These are phyloP conservation scores for Drosophila sp. DNA, from an alignment of 1,140 invertebrate genomes.

Conservation along the genomic window DNA sequence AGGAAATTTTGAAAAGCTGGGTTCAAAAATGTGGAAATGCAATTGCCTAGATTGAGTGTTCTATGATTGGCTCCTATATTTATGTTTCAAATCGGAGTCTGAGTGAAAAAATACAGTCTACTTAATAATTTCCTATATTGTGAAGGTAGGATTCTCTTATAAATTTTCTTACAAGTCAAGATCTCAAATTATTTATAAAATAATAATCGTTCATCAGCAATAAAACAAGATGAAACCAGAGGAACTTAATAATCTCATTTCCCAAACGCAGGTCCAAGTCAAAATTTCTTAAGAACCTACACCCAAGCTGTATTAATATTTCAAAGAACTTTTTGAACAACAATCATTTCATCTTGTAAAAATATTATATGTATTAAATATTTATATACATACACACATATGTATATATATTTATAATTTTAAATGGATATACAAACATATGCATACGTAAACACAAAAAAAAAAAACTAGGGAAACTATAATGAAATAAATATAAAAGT, in stretches of 20 bases:
- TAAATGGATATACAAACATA: not conserved
- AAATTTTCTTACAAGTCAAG: too few species aligned
- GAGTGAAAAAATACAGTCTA: not conserved
- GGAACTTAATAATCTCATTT: too few species aligned
- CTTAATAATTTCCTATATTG: too few species aligned
- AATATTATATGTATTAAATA: constrained; percentile 58
- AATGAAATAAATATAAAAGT: not conserved
- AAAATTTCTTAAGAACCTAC: too few species aligned
- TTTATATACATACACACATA: constrained; percentile 24
- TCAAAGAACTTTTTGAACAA: not conserved
- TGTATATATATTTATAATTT: not conserved
- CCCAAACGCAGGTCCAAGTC: too few species aligned
- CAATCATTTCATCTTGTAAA: constrained; percentile 47
- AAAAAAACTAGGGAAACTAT: not conserved
- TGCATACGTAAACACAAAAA: not conserved
- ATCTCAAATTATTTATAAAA: too few species aligned
- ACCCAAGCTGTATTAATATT: not conserved
- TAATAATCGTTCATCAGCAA: too few species aligned
- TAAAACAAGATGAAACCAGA: too few species aligned
- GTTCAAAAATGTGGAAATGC: not conserved
- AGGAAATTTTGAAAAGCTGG: not conserved
- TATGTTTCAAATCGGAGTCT: not conserved
- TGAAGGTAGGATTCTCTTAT: too few species aligned
- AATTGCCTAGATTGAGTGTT: not conserved
- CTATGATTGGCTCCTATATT: not conserved